These are phyloP conservation scores for Muraenolepis orangiensis DNA, from an alignment of 2,797 vertebrate genomes.

Conservation along the genomic window DNA sequence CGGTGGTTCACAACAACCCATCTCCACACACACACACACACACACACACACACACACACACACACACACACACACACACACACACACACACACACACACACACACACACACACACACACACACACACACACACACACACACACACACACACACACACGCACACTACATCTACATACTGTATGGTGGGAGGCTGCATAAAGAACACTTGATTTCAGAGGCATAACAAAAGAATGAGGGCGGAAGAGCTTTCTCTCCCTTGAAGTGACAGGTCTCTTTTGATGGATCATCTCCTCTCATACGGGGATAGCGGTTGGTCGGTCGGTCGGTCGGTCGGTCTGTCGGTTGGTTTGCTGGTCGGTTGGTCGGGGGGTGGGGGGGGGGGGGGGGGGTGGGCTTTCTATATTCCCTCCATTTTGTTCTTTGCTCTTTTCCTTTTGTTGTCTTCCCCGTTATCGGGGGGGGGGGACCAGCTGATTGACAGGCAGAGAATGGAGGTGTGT, in stretches of 20 bases:
- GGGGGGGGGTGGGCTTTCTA: neutral
- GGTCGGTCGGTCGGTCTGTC: too few species aligned
- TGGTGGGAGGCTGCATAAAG: neutral
- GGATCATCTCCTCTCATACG: conserved; percentile 10
- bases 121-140: too few species aligned
- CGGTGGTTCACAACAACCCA: neutral
- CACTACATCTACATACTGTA: conserved; percentile 13
- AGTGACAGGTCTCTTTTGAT: conserved; percentile 14
- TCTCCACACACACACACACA: too few species aligned
- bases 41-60: too few species aligned
- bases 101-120: too few species aligned
- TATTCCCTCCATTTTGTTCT: conserved; percentile 2
- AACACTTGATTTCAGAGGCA: conserved; percentile 15
- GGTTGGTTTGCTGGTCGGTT: neutral
- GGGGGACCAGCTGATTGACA: conserved; percentile 27
- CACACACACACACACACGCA: too few species aligned
- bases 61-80: too few species aligned
- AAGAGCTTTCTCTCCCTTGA: conserved; percentile 18
- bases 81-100: too few species aligned
- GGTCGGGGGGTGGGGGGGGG: neutral
- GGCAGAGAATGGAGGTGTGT: conserved; percentile 14
- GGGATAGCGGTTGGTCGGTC: too few species aligned
- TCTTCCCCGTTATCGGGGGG: conserved; percentile 8
- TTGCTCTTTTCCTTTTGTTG: conserved; percentile 25
- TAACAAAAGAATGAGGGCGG: conserved; percentile 12